Evolutionary conservation across 2,113 vertebrate genomes (phyloP).

Genomic region (Prunella fulvescens): DNA sequence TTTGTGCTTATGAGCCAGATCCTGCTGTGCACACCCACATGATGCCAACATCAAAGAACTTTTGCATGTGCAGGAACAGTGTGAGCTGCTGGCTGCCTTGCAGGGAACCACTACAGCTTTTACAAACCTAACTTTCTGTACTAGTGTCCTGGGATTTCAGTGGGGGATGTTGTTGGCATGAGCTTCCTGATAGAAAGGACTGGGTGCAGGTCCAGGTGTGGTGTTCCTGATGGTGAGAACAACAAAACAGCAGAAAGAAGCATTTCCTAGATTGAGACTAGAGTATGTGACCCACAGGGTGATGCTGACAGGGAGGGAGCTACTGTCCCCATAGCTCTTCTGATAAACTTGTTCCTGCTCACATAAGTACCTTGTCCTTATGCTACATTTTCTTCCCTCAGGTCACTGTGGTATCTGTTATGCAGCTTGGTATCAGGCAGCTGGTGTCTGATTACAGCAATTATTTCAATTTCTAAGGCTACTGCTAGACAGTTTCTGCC

Average conservation of each 20-base stretch:
- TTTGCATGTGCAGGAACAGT: not conserved
- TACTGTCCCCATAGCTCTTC: not conserved
- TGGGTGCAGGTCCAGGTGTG: not conserved
- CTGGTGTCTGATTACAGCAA: constrained; percentile 5
- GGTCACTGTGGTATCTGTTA: not conserved
- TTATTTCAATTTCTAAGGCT: constrained; percentile 23
- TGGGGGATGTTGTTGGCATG: not conserved
- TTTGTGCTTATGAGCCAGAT: not conserved
- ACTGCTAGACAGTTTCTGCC: not conserved
- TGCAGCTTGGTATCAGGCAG: not conserved
- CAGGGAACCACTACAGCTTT: not conserved
- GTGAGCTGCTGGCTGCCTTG: not conserved
- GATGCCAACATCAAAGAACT: not conserved
- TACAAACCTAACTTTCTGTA: not conserved
- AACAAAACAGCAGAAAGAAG: not conserved
- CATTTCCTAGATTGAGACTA: not conserved
- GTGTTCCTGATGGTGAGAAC: not conserved
- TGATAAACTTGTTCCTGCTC: not conserved
- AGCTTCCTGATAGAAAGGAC: not conserved
- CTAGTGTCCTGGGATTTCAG: not conserved
- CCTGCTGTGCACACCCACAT: fast-evolving
- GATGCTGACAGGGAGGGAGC: not conserved
- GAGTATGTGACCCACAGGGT: not conserved
- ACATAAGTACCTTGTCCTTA: not conserved
- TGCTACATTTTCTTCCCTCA: not conserved